Base-by-base conservation (phyloP, 2,797 vertebrate species). In the Acipenser transmontanus region DNA sequence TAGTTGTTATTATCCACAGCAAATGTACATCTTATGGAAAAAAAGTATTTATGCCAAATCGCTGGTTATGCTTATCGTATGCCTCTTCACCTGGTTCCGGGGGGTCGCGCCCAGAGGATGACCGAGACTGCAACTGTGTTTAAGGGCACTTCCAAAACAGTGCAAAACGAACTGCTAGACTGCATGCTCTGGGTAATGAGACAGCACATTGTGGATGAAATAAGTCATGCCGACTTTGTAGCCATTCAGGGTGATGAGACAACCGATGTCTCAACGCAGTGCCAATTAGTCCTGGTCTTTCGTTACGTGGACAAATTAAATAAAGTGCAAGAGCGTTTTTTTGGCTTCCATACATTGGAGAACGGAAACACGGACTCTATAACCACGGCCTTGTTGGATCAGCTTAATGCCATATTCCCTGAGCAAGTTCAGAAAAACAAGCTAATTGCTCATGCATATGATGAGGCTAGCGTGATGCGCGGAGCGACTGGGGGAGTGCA, bases 211-310 rank as follows among this genome's bases (percentile, higher is more conserved):
- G 1, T 50, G 47, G 67, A 71, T 47, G 69, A 69, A 59, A 59
- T 72, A 62, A 72, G 70, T 48, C 17, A 13, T 1, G 57, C 47
- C 6, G 51, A 5, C 4, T 70, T 65, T 67, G n/a, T 70, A 7
- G 50, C 70, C 47, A 62, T 71, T 63, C 63, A 62, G 20, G 59
- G 47, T 6, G 64, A 71, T n/a, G 68, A 76, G 47, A 70, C 74
- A 7, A 72, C 49, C 1, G 70, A 69, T 9, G 47, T 72, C 11
- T 65, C 72, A 10, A 63, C 59, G 9, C 66, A 10, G 10, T 63
- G 69, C 14, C 72, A 68, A 63, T 54, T 71, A 63, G n/a, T 72
- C 61, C 64, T 72, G 64, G 64, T 72, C 34, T 6, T 72, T 10
- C n/a, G 47, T 7, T 69, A 65, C 67, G 47, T 64, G 2, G 60